phyloP scores from a whole-genome alignment of 2,888 invertebrate genomes.

The Amblyteles armatorius region DNA sequence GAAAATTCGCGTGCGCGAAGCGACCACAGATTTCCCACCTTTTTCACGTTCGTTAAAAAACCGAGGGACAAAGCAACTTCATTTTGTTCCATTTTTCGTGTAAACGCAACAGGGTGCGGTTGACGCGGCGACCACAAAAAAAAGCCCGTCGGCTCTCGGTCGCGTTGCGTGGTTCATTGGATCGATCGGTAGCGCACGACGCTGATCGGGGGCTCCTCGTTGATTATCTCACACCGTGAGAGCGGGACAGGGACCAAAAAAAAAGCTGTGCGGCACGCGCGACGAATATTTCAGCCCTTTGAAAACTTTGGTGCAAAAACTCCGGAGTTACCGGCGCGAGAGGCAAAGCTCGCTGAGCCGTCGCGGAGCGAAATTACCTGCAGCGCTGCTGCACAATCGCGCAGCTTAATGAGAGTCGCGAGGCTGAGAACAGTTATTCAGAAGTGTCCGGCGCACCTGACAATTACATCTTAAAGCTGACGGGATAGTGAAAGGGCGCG shows the following conservation, averaged over 20 bases:
- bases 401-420: constrained; percentile 22
- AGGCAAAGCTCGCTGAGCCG: not conserved
- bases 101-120: constrained; percentile 37
- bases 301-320: constrained; percentile 1
- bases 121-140: constrained; percentile 10
- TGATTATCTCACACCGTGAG: constrained; percentile 22
- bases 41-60: constrained; percentile 17
- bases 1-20: not conserved
- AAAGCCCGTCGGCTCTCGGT: constrained; percentile 21
- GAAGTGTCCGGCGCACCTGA: constrained; percentile 20
- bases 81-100: constrained; percentile 4
- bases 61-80: not conserved
- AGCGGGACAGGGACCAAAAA: not conserved
- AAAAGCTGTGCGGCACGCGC: not conserved
- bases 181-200: constrained; percentile 37
- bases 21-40: not conserved
- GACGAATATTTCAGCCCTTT: not conserved
- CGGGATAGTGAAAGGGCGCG: constrained; percentile 12
- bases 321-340: not conserved
- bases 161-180: constrained; percentile 21
- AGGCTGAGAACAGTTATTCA: constrained; percentile 25
- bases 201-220: constrained; percentile 22
- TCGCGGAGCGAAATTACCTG: constrained; percentile 32
- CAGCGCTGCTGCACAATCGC: constrained; percentile 14
- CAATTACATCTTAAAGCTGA: constrained; percentile 16